phyloP scores from a whole-genome alignment of 2,797 vertebrate genomes.

The Acomys russatus region DNA sequence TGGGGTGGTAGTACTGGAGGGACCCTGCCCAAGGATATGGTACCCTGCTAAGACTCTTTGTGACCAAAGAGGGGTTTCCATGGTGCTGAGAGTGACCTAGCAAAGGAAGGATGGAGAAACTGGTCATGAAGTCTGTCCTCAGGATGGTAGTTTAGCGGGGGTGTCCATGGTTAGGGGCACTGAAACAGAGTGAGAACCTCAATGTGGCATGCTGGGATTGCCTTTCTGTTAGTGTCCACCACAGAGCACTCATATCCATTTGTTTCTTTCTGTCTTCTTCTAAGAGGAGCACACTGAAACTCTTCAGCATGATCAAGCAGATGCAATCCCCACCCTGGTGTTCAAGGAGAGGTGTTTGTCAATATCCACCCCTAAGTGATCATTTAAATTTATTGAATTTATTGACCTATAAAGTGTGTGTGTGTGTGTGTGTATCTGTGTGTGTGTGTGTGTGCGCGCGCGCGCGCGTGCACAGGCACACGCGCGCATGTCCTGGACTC shows the following conservation, averaged over 20 bases:
- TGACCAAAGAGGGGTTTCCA: slow-evolving; percentile 41
- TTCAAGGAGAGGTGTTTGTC: no score
- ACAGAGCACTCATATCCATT: not conserved
- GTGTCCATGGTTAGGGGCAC: not conserved
- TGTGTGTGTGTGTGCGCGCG: no score
- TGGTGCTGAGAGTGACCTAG: slow-evolving; percentile 36
- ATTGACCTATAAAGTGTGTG: no score
- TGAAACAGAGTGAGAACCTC: not conserved
- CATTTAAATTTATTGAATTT: no score
- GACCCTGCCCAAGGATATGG: not conserved
- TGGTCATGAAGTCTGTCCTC: not conserved
- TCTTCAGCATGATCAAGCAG: no score
- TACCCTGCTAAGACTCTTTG: not conserved
- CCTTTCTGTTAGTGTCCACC: not conserved
- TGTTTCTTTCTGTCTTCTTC: not conserved
- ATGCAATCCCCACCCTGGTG: no score
- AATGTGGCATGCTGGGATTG: not conserved
- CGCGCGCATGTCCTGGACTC: not conserved
- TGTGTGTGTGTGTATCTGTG: no score
- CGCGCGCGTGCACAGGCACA: not conserved
- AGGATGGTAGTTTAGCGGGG: not conserved
- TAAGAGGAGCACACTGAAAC: no score
- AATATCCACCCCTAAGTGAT: no score
- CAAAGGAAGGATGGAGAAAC: not conserved
- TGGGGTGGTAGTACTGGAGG: not conserved